Percentiles rank a stretch among this genome's conserved stretches.
phyloP scores from a whole-genome alignment of 2,113 vertebrate species.

The Climacteris rufus region DNA sequence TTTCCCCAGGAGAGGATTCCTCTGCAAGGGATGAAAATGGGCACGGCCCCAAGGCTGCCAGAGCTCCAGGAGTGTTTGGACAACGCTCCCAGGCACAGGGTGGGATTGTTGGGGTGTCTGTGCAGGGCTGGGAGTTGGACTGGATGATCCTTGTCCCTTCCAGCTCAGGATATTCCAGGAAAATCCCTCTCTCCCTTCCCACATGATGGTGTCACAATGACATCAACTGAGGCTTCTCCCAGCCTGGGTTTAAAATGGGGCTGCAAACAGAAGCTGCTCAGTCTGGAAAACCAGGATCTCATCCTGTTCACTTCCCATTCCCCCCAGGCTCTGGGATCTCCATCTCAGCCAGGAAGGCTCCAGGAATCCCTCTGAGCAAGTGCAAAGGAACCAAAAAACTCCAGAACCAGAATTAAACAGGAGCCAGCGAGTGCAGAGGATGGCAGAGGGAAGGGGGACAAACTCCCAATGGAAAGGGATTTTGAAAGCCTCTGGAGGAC shows the following conservation, averaged over 20 bases:
- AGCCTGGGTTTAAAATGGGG: not conserved
- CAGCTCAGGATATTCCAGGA: not conserved
- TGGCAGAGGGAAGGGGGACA: not conserved
- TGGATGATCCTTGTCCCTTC: not conserved
- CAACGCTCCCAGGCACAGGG: not conserved
- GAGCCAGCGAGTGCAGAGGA: not conserved
- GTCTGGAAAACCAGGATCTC: not conserved
- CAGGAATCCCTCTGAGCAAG: not conserved
- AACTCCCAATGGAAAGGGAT: not conserved
- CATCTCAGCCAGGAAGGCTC: not conserved
- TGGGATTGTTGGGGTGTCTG: not conserved
- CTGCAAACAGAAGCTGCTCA: not conserved
- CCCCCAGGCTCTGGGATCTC: too few relatives aligned
- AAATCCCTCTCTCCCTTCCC: not conserved
- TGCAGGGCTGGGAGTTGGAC: not conserved
- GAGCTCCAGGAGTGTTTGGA: not conserved
- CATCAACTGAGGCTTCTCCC: not conserved
- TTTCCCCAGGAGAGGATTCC: not conserved
- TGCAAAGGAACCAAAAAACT: not conserved
- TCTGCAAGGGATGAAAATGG: not conserved
- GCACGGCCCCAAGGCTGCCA: not conserved
- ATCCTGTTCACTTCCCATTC: not conserved
- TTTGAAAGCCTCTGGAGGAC: not conserved
- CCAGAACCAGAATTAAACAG: not conserved
- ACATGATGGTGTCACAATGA: fast-evolving